phyloP scores from a whole-genome alignment of 1,140 invertebrate genomes.

The Drosophila pachea region DNA sequence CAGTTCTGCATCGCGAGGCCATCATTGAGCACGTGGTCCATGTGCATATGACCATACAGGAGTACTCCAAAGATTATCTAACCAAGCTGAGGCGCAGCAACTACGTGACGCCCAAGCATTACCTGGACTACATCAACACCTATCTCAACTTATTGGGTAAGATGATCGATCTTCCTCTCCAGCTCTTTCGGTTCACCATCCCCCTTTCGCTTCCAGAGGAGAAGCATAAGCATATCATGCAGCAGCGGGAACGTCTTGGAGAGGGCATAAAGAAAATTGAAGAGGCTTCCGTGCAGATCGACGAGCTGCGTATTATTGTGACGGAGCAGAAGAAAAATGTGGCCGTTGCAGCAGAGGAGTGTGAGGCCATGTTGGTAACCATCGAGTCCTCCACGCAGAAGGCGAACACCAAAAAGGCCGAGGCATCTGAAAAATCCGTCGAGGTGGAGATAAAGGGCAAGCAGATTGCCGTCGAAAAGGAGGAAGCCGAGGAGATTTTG shows the following conservation, averaged over 20 bases:
- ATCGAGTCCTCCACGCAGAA: constrained; percentile 82
- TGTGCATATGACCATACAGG: constrained; percentile 86
- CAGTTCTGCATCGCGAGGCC: constrained; percentile 82
- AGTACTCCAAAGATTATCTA: constrained; percentile 86
- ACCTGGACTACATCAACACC: constrained; percentile 89
- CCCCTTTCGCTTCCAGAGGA: constrained; percentile 61
- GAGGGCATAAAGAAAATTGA: constrained; percentile 79
- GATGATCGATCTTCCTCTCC: neutral
- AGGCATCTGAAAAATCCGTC: constrained; percentile 86
- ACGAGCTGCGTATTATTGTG: constrained; percentile 69
- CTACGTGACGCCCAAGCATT: constrained; percentile 94
- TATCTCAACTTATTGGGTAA: constrained; percentile 88
- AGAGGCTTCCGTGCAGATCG: constrained; percentile 75
- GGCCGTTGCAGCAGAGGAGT: constrained; percentile 65
- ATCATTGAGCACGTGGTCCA: constrained; percentile 91
- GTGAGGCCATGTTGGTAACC: constrained; percentile 73
- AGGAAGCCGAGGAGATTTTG: constrained; percentile 88
- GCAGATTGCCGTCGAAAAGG: constrained; percentile 88
- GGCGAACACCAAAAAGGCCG: constrained; percentile 86
- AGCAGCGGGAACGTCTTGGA: constrained; percentile 77
- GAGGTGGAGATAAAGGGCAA: constrained; percentile 90
- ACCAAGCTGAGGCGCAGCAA: constrained; percentile 87
- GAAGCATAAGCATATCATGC: constrained; percentile 79
- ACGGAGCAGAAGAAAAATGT: constrained; percentile 78
- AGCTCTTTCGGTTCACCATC: too few relatives aligned